Evolutionary conservation across 2,888 invertebrate species (phyloP), one percentile per base, ranked within the genome.

Genomic region (Diploptera punctata): DNA sequence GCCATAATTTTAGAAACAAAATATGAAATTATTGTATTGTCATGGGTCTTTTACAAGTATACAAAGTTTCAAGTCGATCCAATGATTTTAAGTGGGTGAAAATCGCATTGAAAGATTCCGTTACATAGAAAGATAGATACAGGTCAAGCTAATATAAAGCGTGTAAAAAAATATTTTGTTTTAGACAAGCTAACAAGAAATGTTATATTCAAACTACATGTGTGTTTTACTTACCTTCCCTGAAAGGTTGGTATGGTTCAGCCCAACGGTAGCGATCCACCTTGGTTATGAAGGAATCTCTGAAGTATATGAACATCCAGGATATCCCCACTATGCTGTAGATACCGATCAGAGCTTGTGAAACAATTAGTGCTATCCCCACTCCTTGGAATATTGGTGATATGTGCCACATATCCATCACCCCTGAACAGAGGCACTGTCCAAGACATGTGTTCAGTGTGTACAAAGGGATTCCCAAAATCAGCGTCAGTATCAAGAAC

Each of bases 391-490:
- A 95, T 77, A 96, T 89, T 0, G 97, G 97, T 70, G 95, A 95
- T 79, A 96, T 95, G 79, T 89, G 89, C 96, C 96, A 97, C 95
- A 96, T 95, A 78, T 95, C 94, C 73, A 96, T 89, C 1, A 94
- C 93, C 0, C 96, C 96, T 0, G 94, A 89, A 61, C 91, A 90
- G 73, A 96, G 84, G 78, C 94, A 91, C 82, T 95, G 93, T 1
- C 97, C 96, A 77, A 96, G 85, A 77, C 93, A 93, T 82, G 94
- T 87, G 82, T 95, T 93, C 67, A 96, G 86, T 71, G 94, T 93
- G 79, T 95, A 89, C 76, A 96, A 82, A 5, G 97, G 96, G 80
- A 96, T 91, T 79, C 94, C 94, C 80, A 94, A 87, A 70, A 94
- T 82, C 76, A 95, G 82, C 13, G 95, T 93, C 77, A 96, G 86